These are phyloP conservation scores for Echiichthys vipera DNA, from an alignment of 2,797 vertebrate species.

Conservation along the genomic window DNA sequence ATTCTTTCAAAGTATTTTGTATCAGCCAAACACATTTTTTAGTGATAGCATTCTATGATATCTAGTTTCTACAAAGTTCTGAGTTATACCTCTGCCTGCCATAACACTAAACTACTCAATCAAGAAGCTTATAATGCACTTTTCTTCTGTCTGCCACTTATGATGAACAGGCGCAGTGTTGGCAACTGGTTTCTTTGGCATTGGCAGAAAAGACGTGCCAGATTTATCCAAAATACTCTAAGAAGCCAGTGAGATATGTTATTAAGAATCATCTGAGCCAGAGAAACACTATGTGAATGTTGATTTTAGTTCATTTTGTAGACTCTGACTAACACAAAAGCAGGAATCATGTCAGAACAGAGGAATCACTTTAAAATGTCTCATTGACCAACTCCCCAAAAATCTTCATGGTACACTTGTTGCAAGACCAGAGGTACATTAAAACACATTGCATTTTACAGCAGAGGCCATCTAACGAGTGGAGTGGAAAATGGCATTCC, in stretches of 20 bases:
- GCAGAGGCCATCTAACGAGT: conserved; percentile 27
- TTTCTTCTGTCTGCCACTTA: conserved; percentile 10
- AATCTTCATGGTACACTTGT: conserved; percentile 18
- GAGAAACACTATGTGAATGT: conserved; percentile 76
- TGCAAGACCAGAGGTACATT: conserved; percentile 32
- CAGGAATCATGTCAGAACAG: conserved; percentile 41
- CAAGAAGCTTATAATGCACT: not conserved
- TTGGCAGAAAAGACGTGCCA: conserved; percentile 6
- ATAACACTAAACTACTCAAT: conserved; percentile 1
- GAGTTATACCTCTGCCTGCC: conserved; percentile 1
- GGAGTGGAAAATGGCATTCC: conserved; percentile 57
- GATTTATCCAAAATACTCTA: not conserved
- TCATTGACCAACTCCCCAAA: conserved; percentile 20
- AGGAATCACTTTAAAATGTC: conserved; percentile 23
- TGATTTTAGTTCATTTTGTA: conserved; percentile 84
- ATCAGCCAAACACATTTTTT: conserved; percentile 28
- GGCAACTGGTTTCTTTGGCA: not conserved
- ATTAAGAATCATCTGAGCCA: conserved; percentile 72
- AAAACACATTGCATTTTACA: conserved; percentile 39
- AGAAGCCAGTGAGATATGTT: not conserved
- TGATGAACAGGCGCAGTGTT: not conserved
- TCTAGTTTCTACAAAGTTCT: conserved; percentile 6
- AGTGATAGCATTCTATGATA: conserved; percentile 3
- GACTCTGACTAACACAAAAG: conserved; percentile 77
- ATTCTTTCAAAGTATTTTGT: conserved; percentile 23